Evolutionary conservation across 2,888 invertebrate species (phyloP), one percentile per base, ranked within the genome.

Genomic region (Oxyscelio sp.): DNA sequence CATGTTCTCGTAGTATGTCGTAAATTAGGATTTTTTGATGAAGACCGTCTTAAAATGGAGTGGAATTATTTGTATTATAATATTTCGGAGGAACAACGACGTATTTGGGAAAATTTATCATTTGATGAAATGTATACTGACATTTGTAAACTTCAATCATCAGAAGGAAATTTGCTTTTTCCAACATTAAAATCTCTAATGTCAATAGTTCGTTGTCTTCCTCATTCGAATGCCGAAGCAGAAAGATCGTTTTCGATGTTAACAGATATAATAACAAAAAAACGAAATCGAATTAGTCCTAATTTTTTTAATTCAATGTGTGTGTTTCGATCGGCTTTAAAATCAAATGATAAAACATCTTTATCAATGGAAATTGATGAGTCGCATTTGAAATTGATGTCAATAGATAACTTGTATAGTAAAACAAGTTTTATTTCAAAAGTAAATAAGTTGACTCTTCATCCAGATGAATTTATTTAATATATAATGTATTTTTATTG

Each of bases 111-210:
- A 8, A 8, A 5, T 8, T 13, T 40, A 8, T n/a, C 40, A 8
- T 63, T 63, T 22, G 63, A 63, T 22, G 45, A 63, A 4, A 63
- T 63, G 63, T 63, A 22, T 17, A 45, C 15, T 2, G 6, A 15
- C 21, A 63, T 63, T 45, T 40, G 21, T 11, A 24, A 2, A n/a
- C 4, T 21, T 13, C 34, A 9, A 9, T 13, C 4, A 8, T 13
- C 19, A 9, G 22, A n/a, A 2, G 40, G 40, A 6, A 22, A 17
- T 27, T 2, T 5, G 9, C 2, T 13, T 8, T 63, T 43, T 43
- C 45, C 63, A 21, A 1, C 4, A 21, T 43, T 63, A 15, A 17
- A 5, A 5, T 15, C 22, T 4, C 13, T 63, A 17, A 4, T 24
- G 13, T 1, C 3, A 19, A 11, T 24, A 3, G 43, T 63, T n/a